Evolutionary conservation across 2,113 vertebrate genomes (phyloP).

Genomic region (Amazona guildingii): DNA sequence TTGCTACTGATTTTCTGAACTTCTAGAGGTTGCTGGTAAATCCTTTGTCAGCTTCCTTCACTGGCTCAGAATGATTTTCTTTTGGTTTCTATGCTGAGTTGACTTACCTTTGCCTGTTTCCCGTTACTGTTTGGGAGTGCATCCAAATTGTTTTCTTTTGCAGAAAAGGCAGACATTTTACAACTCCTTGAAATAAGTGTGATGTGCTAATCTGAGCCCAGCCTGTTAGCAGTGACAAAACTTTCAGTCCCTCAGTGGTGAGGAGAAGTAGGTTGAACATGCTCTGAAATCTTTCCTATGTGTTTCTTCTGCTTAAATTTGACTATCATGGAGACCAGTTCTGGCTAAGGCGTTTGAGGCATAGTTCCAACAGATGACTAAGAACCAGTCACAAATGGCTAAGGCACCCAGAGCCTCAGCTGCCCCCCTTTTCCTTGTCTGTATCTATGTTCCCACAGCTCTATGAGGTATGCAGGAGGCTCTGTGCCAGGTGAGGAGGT

Average conservation of each 20-base stretch:
- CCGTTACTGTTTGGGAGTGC: not conserved
- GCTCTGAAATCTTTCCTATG: not conserved
- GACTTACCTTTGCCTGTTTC: not conserved
- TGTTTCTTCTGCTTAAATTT: not conserved
- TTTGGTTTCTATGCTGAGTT: not conserved
- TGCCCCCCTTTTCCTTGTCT: not conserved
- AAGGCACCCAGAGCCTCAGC: not conserved
- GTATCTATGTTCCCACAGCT: fast-evolving
- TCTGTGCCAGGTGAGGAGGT: not conserved
- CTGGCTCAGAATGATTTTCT: not conserved
- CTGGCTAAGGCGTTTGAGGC: not conserved
- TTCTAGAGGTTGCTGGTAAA: not conserved
- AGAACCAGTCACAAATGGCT: not conserved
- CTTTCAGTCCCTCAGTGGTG: not conserved
- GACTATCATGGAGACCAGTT: not conserved
- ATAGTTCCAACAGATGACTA: not conserved
- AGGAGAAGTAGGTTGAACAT: not conserved
- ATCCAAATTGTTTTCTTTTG: not conserved
- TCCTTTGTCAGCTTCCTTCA: not conserved
- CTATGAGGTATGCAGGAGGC: not conserved
- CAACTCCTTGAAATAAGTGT: not conserved
- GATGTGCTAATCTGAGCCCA: not conserved
- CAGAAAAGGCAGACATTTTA: not conserved
- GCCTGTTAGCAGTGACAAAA: not conserved
- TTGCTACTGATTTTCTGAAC: not conserved